Percentiles rank a stretch among this genome's conserved stretches.
Evolutionary conservation across 2,797 vertebrate species (phyloP).

Genomic region (Valencia hispanica): DNA sequence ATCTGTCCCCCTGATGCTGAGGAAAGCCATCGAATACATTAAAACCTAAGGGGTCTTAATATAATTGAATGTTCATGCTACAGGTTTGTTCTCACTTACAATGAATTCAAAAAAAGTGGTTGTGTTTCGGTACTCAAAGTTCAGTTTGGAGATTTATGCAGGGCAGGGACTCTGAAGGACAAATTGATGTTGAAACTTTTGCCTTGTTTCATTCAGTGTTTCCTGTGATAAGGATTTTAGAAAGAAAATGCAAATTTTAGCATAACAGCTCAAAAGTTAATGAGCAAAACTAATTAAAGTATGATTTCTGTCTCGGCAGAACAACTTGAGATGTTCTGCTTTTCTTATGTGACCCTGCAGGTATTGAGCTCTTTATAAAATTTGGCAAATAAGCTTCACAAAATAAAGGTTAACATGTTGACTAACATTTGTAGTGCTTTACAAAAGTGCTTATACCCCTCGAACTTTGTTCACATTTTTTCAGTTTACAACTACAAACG

Average conservation of each 20-base stretch:
- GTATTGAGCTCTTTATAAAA: conserved; percentile 3
- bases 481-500: not conserved
- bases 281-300: conserved; percentile 58
- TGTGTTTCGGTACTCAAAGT: conserved; percentile 44
- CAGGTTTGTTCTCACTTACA: conserved; percentile 59
- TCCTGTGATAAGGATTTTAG: conserved; percentile 29
- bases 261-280: conserved; percentile 51
- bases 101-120: conserved; percentile 45
- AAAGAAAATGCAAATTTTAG: conserved; percentile 45
- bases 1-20: conserved; percentile 64
- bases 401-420: conserved; percentile 21
- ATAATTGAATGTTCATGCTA: conserved; percentile 77
- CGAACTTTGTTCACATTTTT: not conserved
- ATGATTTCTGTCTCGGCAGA: conserved; percentile 38
- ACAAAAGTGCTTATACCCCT: not conserved
- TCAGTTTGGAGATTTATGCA: conserved; percentile 45
- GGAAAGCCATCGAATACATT: conserved; percentile 74
- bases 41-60: conserved; percentile 64
- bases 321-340: conserved; percentile 15
- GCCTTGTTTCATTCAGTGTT: conserved; percentile 46
- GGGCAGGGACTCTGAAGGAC: conserved; percentile 34
- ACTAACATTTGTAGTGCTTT: conserved; percentile 17
- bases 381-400: conserved; percentile 18
- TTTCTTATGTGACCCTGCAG: conserved; percentile 7
- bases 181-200: conserved; percentile 48